A percentile compares a stretch with the other conserved stretches of the same genome.
These are phyloP conservation scores for Himalopsyche tibetana DNA, from an alignment of 2,888 invertebrate species.

Conservation along the genomic window DNA sequence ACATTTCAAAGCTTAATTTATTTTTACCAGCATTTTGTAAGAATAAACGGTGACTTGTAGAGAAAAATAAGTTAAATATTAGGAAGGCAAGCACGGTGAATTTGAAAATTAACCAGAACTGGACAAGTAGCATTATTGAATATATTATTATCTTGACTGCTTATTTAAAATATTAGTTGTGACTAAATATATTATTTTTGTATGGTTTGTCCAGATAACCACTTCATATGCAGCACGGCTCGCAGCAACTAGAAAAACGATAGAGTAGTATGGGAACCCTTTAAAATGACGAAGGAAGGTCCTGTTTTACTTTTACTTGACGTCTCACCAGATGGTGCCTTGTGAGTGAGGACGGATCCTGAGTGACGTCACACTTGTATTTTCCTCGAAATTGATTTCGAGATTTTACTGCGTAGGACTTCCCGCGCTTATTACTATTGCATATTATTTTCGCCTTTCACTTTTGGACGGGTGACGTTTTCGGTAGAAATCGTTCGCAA, in stretches of 20 bases:
- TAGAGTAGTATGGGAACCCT: constrained; percentile 18
- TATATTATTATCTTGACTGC: too few relatives aligned
- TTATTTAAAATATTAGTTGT: too few relatives aligned
- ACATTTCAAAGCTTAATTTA: too few relatives aligned
- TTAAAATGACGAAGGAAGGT: constrained; percentile 8
- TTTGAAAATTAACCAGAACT: too few relatives aligned
- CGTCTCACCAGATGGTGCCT: constrained; percentile 58
- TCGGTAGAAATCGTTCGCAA: neutral
- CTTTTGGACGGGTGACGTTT: neutral
- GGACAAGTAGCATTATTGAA: too few relatives aligned
- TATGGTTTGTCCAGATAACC: neutral
- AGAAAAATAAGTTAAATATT: too few relatives aligned
- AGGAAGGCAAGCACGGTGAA: too few relatives aligned
- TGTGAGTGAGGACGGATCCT: constrained; percentile 38
- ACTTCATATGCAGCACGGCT: neutral
- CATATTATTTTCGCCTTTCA: neutral
- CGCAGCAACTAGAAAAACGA: neutral
- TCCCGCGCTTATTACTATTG: neutral
- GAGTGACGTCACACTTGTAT: constrained; percentile 61
- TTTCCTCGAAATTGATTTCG: constrained; percentile 60
- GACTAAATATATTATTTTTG: too few relatives aligned
- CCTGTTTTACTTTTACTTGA: constrained; percentile 58
- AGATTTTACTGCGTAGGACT: constrained; percentile 1
- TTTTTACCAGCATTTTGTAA: too few relatives aligned
- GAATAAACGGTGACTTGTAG: too few relatives aligned